These are phyloP conservation scores for Metallyticus violacea DNA, from an alignment of 2,888 invertebrate species.

Conservation along the genomic window DNA sequence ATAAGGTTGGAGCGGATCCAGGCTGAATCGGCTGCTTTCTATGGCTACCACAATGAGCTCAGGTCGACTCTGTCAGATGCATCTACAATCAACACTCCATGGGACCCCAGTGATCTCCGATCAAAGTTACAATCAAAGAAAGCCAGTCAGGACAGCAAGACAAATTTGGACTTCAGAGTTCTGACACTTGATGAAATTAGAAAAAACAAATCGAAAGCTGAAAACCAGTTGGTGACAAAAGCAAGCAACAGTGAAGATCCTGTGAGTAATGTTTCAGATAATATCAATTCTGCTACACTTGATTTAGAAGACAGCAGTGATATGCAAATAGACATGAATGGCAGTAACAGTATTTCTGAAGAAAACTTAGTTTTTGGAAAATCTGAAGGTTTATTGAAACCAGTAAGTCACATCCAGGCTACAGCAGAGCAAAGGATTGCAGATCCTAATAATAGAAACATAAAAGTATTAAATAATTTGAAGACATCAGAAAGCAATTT, in stretches of 20 bases:
- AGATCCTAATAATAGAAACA: neutral
- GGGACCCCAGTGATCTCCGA: slow-evolving; percentile 2
- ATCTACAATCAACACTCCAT: neutral
- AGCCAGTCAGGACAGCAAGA: neutral
- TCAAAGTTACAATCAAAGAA: neutral
- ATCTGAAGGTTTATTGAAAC: slow-evolving; percentile 2
- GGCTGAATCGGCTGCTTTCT: slow-evolving; percentile 69
- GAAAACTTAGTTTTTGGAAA: neutral
- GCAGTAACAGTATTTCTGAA: neutral
- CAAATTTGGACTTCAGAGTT: slow-evolving; percentile 46
- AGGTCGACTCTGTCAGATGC: neutral
- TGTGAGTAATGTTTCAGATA: neutral
- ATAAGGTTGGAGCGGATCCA: slow-evolving; percentile 66
- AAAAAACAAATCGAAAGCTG: slow-evolving; percentile 32
- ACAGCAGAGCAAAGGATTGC: neutral
- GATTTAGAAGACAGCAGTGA: neutral
- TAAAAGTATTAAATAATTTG: neutral
- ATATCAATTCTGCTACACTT: neutral
- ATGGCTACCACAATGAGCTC: slow-evolving; percentile 52
- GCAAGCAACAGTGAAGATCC: neutral
- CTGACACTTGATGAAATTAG: slow-evolving; percentile 54
- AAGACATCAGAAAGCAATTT: slow-evolving; percentile 1
- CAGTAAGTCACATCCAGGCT: neutral
- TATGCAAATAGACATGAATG: neutral
- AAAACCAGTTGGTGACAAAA: neutral